Percentiles rank a stretch among this genome's conserved stretches.
These are phyloP conservation scores for Pseudopleuronectes americanus DNA, from an alignment of 2,797 vertebrate species.

Conservation along the genomic window DNA sequence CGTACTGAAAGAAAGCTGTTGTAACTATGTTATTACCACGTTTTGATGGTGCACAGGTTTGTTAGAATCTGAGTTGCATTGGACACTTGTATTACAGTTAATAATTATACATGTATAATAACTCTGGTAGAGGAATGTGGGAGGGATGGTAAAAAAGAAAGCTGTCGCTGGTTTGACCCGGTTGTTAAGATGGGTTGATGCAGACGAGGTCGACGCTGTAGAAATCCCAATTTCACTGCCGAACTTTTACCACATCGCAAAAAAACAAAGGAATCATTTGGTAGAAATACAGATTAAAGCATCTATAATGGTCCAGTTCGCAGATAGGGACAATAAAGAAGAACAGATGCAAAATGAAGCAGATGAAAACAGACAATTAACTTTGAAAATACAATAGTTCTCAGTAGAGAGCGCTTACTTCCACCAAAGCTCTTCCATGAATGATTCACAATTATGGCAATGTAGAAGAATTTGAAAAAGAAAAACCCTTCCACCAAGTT, in stretches of 20 bases:
- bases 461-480: too few species aligned
- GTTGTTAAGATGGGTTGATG: conserved; percentile 29
- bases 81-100: conserved; percentile 41
- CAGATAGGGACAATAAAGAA: too few species aligned
- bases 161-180: conserved; percentile 45
- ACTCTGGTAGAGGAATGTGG: conserved; percentile 46
- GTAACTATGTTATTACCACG: conserved; percentile 65
- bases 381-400: too few species aligned
- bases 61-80: conserved; percentile 44
- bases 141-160: conserved; percentile 27
- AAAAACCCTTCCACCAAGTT: too few species aligned
- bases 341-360: too few species aligned
- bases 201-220: conserved; percentile 33
- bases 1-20: conserved; percentile 53
- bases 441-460: too few species aligned
- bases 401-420: too few species aligned
- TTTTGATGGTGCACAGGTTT: conserved; percentile 71
- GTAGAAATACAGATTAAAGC: not conserved
- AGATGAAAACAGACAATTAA: too few species aligned
- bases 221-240: conserved; percentile 44
- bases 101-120: conserved; percentile 46
- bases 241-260: not conserved
- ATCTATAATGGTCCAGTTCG: too few species aligned
- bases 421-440: too few species aligned
- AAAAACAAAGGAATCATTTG: not conserved